Conservation (phyloP, 2,888 invertebrate genomes). For the Didymodactylos carnosus region DNA sequence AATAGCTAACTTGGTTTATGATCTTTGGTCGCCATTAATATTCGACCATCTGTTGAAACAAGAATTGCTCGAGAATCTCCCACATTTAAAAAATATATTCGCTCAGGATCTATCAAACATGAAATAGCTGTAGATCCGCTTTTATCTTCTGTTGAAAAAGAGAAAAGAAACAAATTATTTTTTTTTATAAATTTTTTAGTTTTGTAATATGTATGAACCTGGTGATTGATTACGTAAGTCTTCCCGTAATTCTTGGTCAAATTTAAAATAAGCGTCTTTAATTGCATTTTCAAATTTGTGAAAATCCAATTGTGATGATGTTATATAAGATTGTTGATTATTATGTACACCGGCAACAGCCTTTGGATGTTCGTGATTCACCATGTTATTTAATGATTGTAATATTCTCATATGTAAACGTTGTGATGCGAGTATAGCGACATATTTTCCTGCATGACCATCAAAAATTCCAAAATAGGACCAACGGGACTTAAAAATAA, state of each 20-base stretch:
- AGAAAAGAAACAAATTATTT: not conserved
- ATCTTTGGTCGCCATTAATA: constrained; percentile 73
- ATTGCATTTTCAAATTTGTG: not conserved
- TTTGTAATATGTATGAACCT: not conserved
- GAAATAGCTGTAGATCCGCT: constrained; percentile 97
- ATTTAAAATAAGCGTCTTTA: not conserved
- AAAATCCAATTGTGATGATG: not conserved
- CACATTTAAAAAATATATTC: constrained; percentile 38
- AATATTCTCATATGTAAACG: constrained; percentile 20
- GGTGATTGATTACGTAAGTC: not conserved
- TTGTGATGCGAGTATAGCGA: constrained; percentile 66
- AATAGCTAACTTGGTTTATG: constrained; percentile 47
- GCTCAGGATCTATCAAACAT: constrained; percentile 69
- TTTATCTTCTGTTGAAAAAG: constrained; percentile 51
- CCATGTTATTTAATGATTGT: not conserved
- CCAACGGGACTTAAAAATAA: too few species aligned
- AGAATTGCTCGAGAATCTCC: constrained; percentile 65
- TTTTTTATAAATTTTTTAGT: too few species aligned
- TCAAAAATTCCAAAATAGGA: constrained; percentile 95
- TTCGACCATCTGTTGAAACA: constrained; percentile 52
- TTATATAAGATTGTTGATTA: not conserved
- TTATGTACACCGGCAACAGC: too few species aligned
- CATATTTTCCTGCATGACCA: constrained; percentile 76
- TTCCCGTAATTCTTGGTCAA: not conserved
- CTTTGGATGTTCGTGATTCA: too few species aligned